Base-by-base conservation (phyloP, 2,113 vertebrate species). In the Tetraodon nigroviridis region DNA sequence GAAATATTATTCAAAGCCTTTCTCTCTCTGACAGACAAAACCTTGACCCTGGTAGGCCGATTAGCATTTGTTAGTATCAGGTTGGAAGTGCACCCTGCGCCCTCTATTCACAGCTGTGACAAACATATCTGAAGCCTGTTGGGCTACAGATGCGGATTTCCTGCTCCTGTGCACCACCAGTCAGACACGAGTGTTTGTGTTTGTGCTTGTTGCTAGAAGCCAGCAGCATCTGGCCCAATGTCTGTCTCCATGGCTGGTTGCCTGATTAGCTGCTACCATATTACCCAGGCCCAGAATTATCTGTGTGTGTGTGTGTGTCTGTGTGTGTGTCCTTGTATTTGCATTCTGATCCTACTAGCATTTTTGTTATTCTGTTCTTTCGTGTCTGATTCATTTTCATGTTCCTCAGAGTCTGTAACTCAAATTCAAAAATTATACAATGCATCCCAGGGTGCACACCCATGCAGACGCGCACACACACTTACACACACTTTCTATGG, bases 141-240 rank as follows among this genome's bases (percentile, higher is more conserved):
- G 44, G 67, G 73, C 78, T 59, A 58, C 65, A 64, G 10, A 58
- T 60, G 64, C 56, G 64, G 73, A 69, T 79, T 73, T 67, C 55
- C 64, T 47, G 61, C 62, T 66, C 59, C 49, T 17, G 69, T 51
- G 42, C 55, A 13, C 44, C 15, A 7, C 32, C 4, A 77, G 67
- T 67, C 73, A 72, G 57, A 84, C 81, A 80, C 19, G 74, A 86
- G 70, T 27, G 24, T 27, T 27, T 27, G 24, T 27, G 24, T 75
- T 71, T 77, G 70, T 70, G 60, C 61, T 68, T 77, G 79, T 72
- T 73, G 75, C 73, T 75, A 55, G 71, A 56, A 84, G 79, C 86
- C 72, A 73, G 58, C 69, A 84, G 79, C 84, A 86, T 84, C 82
- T 86, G 86, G 81, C 72, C 76, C 50, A 78, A 83, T 85, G 84